A percentile compares a stretch with the other conserved stretches of the same genome.
phyloP scores from a whole-genome alignment of 1,140 invertebrate species.

The Bombus consobrinus region DNA sequence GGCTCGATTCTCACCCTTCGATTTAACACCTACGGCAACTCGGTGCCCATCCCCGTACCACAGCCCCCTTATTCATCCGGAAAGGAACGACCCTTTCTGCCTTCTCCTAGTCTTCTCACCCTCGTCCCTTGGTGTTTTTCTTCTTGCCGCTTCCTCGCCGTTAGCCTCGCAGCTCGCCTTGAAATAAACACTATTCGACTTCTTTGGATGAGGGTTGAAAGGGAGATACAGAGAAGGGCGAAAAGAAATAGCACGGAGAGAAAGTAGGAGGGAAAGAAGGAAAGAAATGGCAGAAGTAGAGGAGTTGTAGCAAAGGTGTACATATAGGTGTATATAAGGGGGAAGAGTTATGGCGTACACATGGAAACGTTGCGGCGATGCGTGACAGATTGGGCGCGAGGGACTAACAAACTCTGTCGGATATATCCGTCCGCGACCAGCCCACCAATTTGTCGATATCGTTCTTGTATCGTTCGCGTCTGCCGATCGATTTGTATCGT shows the following conservation, averaged over 20 bases:
- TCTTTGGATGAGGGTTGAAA: not conserved
- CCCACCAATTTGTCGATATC: constrained; percentile 68
- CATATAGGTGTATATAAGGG: constrained; percentile 49
- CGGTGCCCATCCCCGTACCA: not conserved
- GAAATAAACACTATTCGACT: constrained; percentile 58
- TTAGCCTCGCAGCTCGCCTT: constrained; percentile 28
- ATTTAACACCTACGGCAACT: constrained; percentile 54
- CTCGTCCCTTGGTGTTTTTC: constrained; percentile 45
- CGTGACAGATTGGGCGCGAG: constrained; percentile 72
- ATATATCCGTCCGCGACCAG: constrained; percentile 56
- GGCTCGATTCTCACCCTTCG: constrained; percentile 49
- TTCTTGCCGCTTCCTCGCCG: constrained; percentile 34
- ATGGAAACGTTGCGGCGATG: constrained; percentile 60
- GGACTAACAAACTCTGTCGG: constrained; percentile 67
- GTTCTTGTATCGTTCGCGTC: constrained; percentile 50
- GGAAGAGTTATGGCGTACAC: constrained; percentile 51
- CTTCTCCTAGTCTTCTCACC: constrained; percentile 22
- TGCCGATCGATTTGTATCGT: constrained; percentile 57
- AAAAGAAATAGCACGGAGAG: not conserved
- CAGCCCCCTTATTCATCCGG: constrained; percentile 62
- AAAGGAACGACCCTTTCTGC: constrained; percentile 35
- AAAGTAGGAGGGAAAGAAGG: not conserved
- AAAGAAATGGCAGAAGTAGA: not conserved
- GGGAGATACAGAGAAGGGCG: not conserved
- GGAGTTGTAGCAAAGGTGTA: constrained; percentile 41